Base-by-base conservation (phyloP, 2,888 invertebrate species). In the Toxonevra muliebris region DNA sequence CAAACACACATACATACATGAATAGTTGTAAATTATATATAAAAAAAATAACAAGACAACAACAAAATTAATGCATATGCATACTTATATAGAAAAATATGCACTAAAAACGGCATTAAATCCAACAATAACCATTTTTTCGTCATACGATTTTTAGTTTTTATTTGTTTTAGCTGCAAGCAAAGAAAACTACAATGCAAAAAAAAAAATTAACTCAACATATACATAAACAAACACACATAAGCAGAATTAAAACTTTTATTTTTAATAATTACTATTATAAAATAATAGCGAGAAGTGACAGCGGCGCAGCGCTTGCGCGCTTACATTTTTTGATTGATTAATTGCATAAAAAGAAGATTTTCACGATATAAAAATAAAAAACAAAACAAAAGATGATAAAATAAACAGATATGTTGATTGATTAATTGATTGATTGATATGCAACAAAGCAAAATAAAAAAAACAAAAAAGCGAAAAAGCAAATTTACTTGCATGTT, bases 261-360 rank as follows among this genome's bases (percentile, higher is more conserved):
- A 53, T 53, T 61, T 42, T 61, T 53, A 53, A n/a, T 17, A 53
- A 61, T 40, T 53, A 61, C 52, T 52, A 61, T 30, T 20, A 52
- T 8, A 48, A 41, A 42, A 43, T 30, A 63, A 30, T 30, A 30
- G 30, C 30, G 7, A 30, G 30, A 30, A 30, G 30, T 2, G 30
- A 7, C 30, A 7, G 30, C 30, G 30, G 30, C 7, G 30, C 2
- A 30, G 30, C 30, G 30, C 30, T 4, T 30, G 30, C 30, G 30
- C 30, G 2, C 30, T 7, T 30, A 30, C 7, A 30, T 4, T 30
- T 30, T 30, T 30, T 7, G 30, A 30, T 30, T 30, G 30, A 30
- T 30, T 30, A 30, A 30, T 30, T 30, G 30, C 30, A 30, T 30
- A 30, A 30, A 30, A 30, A 30, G 3, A 4, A 30, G 30, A 30